phyloP scores from a whole-genome alignment of 1,140 invertebrate genomes.

The Rhyzopertha dominica region DNA sequence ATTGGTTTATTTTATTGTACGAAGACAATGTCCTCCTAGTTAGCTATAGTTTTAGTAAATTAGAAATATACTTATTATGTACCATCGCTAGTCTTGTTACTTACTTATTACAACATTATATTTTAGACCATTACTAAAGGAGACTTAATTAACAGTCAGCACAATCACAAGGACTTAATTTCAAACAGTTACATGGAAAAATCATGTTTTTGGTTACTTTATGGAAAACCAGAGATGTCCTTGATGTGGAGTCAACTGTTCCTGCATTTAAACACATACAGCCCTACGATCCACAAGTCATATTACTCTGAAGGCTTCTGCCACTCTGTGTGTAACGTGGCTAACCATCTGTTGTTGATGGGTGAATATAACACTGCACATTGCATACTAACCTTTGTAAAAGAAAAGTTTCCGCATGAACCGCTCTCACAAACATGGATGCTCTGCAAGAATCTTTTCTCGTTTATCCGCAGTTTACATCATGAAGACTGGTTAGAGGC shows the following conservation, averaged over 20 bases:
- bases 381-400: constrained; percentile 54
- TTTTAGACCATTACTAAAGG: constrained; percentile 76
- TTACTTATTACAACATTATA: too few relatives aligned
- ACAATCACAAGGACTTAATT: constrained; percentile 75
- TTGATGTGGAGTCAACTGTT: constrained; percentile 72
- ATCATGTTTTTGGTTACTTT: constrained; percentile 78
- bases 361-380: constrained; percentile 57
- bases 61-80: too few relatives aligned
- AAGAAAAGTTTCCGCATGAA: constrained; percentile 57
- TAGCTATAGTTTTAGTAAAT: too few relatives aligned
- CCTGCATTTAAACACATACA: constrained; percentile 65
- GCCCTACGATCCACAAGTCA: constrained; percentile 49
- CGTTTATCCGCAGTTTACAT: constrained; percentile 56
- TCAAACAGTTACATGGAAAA: constrained; percentile 73
- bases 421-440: constrained; percentile 62
- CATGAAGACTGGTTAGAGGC: constrained; percentile 72
- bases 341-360: constrained; percentile 56
- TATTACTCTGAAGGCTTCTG: constrained; percentile 66
- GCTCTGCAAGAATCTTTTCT: constrained; percentile 59
- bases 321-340: constrained; percentile 65
- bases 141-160: constrained; percentile 78
- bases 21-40: too few relatives aligned
- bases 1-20: too few relatives aligned
- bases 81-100: too few relatives aligned
- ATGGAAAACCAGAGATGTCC: constrained; percentile 79